phyloP scores from a whole-genome alignment of 1,140 invertebrate species.

The Caerostris darwini region DNA sequence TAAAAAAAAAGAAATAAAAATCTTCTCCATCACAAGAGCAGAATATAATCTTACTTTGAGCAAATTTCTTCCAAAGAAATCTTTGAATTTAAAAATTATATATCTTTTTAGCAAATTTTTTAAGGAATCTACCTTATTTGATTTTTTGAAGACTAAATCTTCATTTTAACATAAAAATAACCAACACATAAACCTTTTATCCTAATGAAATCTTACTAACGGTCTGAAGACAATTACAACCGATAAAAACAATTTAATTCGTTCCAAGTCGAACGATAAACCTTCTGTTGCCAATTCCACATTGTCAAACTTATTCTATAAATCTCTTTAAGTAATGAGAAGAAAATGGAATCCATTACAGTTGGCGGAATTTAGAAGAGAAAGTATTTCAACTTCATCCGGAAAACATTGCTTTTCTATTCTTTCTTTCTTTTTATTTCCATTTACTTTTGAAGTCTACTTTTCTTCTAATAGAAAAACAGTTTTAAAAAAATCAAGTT shows the following conservation, averaged over 20 bases:
- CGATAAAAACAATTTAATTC: neutral
- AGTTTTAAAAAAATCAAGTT: neutral
- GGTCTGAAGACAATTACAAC: neutral
- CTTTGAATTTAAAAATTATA: too few relatives aligned
- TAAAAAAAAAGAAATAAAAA: too few relatives aligned
- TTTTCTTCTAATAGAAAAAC: neutral
- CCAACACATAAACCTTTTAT: neutral
- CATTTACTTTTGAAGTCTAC: neutral
- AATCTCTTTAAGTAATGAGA: slow-evolving; percentile 45
- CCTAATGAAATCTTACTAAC: slow-evolving; percentile 7
- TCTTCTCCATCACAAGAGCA: too few relatives aligned
- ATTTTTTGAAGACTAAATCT: neutral
- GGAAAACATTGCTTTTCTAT: neutral
- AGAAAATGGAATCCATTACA: slow-evolving; percentile 49
- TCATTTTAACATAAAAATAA: neutral
- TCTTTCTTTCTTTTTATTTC: neutral
- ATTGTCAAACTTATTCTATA: slow-evolving; percentile 42
- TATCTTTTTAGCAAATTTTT: too few relatives aligned
- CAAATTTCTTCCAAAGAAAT: too few relatives aligned
- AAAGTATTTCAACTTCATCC: slow-evolving; percentile 1
- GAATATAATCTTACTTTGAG: too few relatives aligned
- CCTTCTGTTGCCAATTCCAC: slow-evolving; percentile 16
- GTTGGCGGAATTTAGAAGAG: neutral
- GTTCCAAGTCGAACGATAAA: neutral
- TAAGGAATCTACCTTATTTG: too few relatives aligned